Conservation (phyloP, 2,113 vertebrate genomes). For the Lepisosteus oculatus region DNA sequence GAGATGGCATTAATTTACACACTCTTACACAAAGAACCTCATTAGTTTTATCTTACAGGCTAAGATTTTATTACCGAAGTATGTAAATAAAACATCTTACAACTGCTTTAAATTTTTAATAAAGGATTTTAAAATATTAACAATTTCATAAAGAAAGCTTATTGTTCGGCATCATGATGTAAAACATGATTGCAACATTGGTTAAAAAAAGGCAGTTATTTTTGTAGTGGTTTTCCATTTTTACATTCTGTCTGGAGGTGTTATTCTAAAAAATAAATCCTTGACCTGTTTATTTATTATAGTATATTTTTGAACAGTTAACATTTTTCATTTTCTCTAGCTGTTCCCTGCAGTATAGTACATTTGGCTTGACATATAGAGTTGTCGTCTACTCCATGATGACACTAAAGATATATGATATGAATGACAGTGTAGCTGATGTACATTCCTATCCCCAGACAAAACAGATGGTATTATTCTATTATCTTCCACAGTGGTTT, state of each 20-base stretch:
- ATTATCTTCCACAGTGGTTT: slow-evolving; percentile 91
- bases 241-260: slow-evolving; percentile 19
- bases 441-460: slow-evolving; percentile 91
- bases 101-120: slow-evolving; percentile 23
- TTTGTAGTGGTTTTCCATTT: slow-evolving; percentile 29
- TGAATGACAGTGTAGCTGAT: slow-evolving; percentile 93
- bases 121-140: slow-evolving; percentile 51
- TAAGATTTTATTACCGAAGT: slow-evolving; percentile 79
- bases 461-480: slow-evolving; percentile 97
- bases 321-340: slow-evolving; percentile 72
- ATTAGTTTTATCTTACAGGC: slow-evolving; percentile 93
- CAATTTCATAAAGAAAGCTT: slow-evolving; percentile 50
- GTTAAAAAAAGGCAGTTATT: slow-evolving; percentile 30
- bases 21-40: slow-evolving; percentile 95
- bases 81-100: slow-evolving; percentile 71
- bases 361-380: slow-evolving; percentile 97
- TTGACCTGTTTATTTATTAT: slow-evolving; percentile 52
- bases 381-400: slow-evolving; percentile 87
- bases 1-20: slow-evolving; percentile 93
- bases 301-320: slow-evolving; percentile 66
- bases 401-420: slow-evolving; percentile 96
- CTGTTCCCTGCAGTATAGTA: slow-evolving; percentile 82
- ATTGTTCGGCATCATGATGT: slow-evolving; percentile 49
- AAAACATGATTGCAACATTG: slow-evolving; percentile 13
- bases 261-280: background rate